These are phyloP conservation scores for Lacerta bilineata DNA, from an alignment of 2,797 vertebrate genomes.

Conservation along the genomic window DNA sequence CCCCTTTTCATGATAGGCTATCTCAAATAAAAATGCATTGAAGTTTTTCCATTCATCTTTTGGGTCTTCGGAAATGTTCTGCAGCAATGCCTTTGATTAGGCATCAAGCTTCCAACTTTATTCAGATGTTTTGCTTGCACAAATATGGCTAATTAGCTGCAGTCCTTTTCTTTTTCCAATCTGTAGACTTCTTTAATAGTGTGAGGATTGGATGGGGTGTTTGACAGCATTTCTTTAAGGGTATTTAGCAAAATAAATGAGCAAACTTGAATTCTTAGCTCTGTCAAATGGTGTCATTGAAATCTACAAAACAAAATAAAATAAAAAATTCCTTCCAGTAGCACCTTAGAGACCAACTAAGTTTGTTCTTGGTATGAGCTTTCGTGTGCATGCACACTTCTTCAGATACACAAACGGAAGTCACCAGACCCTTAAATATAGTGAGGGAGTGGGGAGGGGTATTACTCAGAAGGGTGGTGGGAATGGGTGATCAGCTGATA, in stretches of 20 bases:
- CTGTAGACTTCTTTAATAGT: neutral
- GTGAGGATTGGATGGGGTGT: neutral
- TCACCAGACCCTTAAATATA: too few species aligned
- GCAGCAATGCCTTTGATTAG: constrained; percentile 56
- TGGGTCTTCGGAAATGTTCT: constrained; percentile 56
- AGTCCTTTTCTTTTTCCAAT: constrained; percentile 9
- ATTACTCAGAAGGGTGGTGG: too few species aligned
- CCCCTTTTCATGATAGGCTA: constrained; percentile 45
- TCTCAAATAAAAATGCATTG: constrained; percentile 51
- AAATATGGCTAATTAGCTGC: constrained; percentile 72
- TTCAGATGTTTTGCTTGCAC: constrained; percentile 64
- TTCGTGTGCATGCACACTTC: too few species aligned
- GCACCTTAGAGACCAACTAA: too few species aligned
- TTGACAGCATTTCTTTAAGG: neutral
- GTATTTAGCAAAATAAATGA: neutral
- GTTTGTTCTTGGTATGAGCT: too few species aligned
- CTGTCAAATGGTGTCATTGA: neutral
- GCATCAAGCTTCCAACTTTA: constrained; percentile 59
- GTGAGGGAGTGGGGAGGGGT: too few species aligned
- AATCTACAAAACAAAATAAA: neutral
- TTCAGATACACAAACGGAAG: too few species aligned
- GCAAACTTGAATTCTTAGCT: neutral
- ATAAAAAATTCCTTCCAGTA: too few species aligned
- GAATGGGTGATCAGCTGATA: too few species aligned
- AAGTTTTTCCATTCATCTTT: constrained; percentile 58